phyloP scores from a whole-genome alignment of 2,113 vertebrate species.

The Cinclus cinclus region DNA sequence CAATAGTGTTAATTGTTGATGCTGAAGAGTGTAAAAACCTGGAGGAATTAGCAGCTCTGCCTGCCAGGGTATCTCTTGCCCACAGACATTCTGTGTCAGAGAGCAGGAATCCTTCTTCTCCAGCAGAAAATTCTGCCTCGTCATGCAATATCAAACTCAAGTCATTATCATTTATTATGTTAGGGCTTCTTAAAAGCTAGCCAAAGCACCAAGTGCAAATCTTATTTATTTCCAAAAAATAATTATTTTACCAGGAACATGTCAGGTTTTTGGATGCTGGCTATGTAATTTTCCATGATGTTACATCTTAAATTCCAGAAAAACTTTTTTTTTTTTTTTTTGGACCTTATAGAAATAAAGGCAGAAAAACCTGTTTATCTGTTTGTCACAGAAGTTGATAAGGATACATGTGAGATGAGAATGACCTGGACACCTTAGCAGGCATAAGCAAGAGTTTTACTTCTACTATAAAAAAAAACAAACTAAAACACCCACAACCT shows the following conservation, averaged over 20 bases:
- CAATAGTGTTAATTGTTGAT: constrained; percentile 53
- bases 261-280: background rate
- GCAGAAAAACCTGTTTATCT: background rate
- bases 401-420: background rate
- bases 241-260: background rate
- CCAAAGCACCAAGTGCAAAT: background rate
- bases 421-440: background rate
- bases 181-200: background rate
- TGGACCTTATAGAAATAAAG: background rate
- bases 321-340: background rate
- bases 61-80: constrained; percentile 19
- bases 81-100: background rate
- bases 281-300: background rate
- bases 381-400: background rate
- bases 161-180: background rate
- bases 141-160: constrained; percentile 43
- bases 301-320: background rate
- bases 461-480: background rate
- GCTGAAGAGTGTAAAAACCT: constrained; percentile 48
- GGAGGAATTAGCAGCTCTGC: constrained; percentile 39
- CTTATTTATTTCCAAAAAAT: background rate
- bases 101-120: constrained; percentile 5
- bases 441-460: background rate
- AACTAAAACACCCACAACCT: background rate
- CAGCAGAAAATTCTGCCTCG: constrained; percentile 56